Evolutionary conservation across 2,888 invertebrate genomes (phyloP).

Genomic region (Macrosoma leucophasiata): DNA sequence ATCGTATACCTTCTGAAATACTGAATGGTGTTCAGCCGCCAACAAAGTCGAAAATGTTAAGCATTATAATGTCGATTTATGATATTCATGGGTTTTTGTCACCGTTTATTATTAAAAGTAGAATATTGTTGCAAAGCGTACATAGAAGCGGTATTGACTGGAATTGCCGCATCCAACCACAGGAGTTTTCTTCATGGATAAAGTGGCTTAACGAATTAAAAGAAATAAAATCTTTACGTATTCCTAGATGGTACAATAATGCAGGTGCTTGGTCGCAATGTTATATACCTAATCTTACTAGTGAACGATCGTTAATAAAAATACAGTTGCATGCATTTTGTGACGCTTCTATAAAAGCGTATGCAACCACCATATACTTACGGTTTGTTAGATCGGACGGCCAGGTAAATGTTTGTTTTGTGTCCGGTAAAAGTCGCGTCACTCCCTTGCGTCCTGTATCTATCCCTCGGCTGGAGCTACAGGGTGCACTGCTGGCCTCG

Average conservation of each 20-base stretch:
- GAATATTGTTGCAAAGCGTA: no score
- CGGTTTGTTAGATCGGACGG: no score
- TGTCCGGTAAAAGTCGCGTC: slow-evolving; percentile 20
- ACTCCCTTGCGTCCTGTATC: slow-evolving; percentile 21
- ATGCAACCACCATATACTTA: no score
- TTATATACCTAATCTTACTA: neutral
- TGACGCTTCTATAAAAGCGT: no score
- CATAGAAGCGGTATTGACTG: slow-evolving; percentile 19
- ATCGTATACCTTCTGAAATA: slow-evolving; percentile 9
- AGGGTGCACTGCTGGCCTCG: slow-evolving; percentile 7
- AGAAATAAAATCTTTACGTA: slow-evolving; percentile 3
- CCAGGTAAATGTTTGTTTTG: no score
- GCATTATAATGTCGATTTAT: no score
- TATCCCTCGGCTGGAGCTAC: slow-evolving; percentile 6
- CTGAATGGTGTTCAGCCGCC: slow-evolving; percentile 11
- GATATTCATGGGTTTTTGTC: no score
- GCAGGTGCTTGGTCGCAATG: slow-evolving; percentile 9
- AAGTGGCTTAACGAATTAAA: slow-evolving; percentile 13
- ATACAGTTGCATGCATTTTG: no score
- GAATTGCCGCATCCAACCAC: slow-evolving; percentile 17
- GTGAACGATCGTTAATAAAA: no score
- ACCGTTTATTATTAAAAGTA: no score
- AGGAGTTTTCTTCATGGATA: slow-evolving; percentile 7
- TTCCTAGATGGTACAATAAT: slow-evolving; percentile 15
- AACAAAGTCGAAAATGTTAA: no score